Conservation (phyloP, 2,797 vertebrate genomes). For the Thaleichthys pacificus region DNA sequence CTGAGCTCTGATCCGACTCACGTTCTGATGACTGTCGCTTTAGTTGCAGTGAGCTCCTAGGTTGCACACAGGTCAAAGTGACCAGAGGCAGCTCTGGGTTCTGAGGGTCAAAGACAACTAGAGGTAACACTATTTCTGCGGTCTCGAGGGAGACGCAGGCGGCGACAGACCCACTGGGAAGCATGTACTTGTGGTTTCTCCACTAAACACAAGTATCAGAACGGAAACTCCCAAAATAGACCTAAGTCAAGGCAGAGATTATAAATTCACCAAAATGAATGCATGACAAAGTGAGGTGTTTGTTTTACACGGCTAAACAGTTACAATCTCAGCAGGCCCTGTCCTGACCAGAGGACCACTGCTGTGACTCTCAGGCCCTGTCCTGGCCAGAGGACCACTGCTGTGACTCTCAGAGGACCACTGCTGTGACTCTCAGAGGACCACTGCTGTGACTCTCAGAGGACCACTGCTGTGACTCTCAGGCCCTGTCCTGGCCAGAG, state of each 20-base stretch:
- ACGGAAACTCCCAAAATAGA: background rate
- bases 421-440: background rate
- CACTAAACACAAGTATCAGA: background rate
- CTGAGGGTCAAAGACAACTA: background rate
- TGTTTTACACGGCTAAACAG: background rate
- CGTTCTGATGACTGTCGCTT: background rate
- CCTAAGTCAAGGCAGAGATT: constrained; percentile 80
- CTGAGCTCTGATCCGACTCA: background rate
- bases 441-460: background rate
- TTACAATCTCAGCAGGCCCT: background rate
- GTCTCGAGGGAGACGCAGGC: background rate
- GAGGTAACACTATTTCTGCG: background rate
- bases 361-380: background rate
- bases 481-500: background rate
- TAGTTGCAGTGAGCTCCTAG: background rate
- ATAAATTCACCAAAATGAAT: constrained; percentile 81
- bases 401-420: background rate
- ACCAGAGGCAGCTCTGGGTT: background rate
- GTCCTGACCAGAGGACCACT: background rate
- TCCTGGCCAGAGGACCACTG: background rate
- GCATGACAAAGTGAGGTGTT: constrained; percentile 39
- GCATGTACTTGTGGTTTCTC: background rate
- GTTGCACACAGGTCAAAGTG: background rate
- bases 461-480: background rate
- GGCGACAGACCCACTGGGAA: background rate